Conservation (phyloP, 2,113 vertebrate genomes). For the Tenebrosternarchus preto region DNA sequence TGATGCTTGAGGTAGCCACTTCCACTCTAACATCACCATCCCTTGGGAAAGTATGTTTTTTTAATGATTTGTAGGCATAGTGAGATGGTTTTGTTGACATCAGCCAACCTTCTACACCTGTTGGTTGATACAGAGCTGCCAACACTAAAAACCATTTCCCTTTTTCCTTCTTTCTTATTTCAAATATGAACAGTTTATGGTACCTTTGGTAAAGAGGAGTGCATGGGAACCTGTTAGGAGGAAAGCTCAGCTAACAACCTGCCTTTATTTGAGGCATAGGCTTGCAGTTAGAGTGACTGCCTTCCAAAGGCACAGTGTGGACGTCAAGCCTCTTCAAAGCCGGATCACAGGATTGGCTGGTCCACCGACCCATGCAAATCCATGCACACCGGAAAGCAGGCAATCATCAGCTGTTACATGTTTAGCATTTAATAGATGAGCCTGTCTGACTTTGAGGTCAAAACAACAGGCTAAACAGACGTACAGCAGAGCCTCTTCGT, state of each 20-base stretch:
- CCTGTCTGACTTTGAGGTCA: not conserved
- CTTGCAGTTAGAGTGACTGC: not conserved
- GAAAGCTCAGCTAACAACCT: not conserved
- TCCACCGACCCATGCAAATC: not conserved
- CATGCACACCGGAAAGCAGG: not conserved
- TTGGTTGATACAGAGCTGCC: too few relatives aligned
- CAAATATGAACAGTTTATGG: not conserved
- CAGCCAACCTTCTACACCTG: too few relatives aligned
- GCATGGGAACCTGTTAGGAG: not conserved
- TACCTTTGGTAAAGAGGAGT: not conserved
- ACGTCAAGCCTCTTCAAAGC: slow-evolving; percentile 2
- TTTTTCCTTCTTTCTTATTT: not conserved
- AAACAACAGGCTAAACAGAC: not conserved
- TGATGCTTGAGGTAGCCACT: too few relatives aligned
- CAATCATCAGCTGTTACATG: not conserved
- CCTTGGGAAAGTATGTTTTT: too few relatives aligned
- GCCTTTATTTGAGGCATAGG: not conserved
- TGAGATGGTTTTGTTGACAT: too few relatives aligned
- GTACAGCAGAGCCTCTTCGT: not conserved
- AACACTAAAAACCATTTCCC: too few relatives aligned
- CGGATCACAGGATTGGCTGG: not conserved
- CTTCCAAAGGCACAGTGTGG: not conserved
- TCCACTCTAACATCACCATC: too few relatives aligned
- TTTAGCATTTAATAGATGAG: not conserved
- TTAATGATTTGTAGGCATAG: too few relatives aligned